These are phyloP conservation scores for Phoenoteleia sp. DNA, from an alignment of 2,888 invertebrate genomes.

Conservation along the genomic window DNA sequence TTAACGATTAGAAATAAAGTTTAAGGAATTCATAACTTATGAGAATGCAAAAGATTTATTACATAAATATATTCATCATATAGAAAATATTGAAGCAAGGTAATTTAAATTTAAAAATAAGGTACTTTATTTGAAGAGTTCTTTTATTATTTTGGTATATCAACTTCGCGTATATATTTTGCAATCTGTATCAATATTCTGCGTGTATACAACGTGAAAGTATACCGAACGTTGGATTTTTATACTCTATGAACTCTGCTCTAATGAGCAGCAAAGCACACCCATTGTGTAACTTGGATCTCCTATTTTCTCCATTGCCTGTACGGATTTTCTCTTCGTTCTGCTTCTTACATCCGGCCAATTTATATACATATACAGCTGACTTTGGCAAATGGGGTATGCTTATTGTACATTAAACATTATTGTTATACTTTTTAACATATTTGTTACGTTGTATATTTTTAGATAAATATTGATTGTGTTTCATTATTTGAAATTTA, in stretches of 20 bases:
- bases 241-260: constrained; percentile 81
- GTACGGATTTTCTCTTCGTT: constrained; percentile 69
- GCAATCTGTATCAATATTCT: constrained; percentile 76
- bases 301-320: constrained; percentile 60
- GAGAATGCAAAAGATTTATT: too few relatives aligned
- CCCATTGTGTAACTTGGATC: constrained; percentile 80
- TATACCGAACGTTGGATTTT: constrained; percentile 80
- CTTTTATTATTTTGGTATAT: too few relatives aligned
- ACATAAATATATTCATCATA: too few relatives aligned
- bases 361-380: constrained; percentile 60
- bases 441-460: too few relatives aligned
- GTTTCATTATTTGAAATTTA: constrained; percentile 62
- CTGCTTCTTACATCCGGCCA: constrained; percentile 66
- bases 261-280: constrained; percentile 83
- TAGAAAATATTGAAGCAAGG: too few relatives aligned
- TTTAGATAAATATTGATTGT: constrained; percentile 47
- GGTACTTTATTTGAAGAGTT: too few relatives aligned
- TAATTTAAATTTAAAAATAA: too few relatives aligned
- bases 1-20: too few relatives aligned
- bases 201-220: constrained; percentile 72
- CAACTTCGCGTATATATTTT: too few relatives aligned
- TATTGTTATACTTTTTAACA: constrained; percentile 52
- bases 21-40: too few relatives aligned
- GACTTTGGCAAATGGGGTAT: constrained; percentile 62
- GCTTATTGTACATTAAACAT: constrained; percentile 35